Conservation (phyloP, 2,888 invertebrate species). For the Lepas anatifera region DNA sequence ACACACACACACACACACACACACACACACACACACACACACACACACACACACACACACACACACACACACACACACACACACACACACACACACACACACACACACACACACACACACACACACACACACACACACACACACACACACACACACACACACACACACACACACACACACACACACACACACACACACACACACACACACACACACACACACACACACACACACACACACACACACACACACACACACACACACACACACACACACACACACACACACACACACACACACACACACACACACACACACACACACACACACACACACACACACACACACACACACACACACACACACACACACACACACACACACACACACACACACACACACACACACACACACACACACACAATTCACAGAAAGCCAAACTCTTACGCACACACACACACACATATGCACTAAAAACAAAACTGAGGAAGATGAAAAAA, state of each 20-base stretch:
- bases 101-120: not conserved
- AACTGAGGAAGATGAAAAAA: too few species aligned
- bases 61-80: not conserved
- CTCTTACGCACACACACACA: not conserved
- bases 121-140: not conserved
- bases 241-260: not conserved
- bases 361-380: conserved; percentile 11
- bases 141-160: not conserved
- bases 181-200: not conserved
- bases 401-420: not conserved
- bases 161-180: not conserved
- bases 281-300: not conserved
- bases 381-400: conserved; percentile 12
- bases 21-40: not conserved
- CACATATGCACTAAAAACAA: not conserved
- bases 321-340: not conserved
- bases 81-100: not conserved
- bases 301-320: not conserved
- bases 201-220: not conserved
- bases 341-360: not conserved
- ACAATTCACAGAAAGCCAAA: too few species aligned
- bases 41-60: not conserved
- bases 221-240: not conserved
- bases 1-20: not conserved
- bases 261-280: not conserved